These are phyloP conservation scores for Pachyuromys duprasi DNA, from an alignment of 2,797 vertebrate species.

Conservation along the genomic window DNA sequence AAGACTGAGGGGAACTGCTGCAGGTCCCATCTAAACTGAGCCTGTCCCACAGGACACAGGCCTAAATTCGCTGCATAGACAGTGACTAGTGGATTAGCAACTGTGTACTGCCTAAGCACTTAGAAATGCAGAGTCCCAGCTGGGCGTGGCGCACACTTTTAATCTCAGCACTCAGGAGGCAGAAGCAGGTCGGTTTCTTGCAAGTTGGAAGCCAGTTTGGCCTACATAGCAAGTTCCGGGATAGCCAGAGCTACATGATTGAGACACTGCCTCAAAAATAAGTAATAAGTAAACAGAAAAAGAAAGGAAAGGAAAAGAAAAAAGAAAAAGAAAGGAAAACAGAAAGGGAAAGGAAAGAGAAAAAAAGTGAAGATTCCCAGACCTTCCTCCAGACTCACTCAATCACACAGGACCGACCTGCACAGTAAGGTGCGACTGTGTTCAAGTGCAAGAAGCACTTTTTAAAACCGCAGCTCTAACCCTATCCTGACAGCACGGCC, in stretches of 20 bases:
- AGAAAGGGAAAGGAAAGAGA: background rate
- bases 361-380: background rate
- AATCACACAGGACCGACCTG: background rate
- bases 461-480: slow-evolving; percentile 13
- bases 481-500: background rate
- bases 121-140: background rate
- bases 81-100: background rate
- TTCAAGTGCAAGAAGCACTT: background rate
- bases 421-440: background rate
- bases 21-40: background rate
- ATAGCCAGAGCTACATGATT: background rate
- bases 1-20: background rate
- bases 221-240: background rate
- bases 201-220: background rate
- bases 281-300: background rate
- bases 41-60: background rate
- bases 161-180: background rate
- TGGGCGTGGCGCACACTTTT: background rate
- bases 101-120: background rate
- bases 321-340: no score
- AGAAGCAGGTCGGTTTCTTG: background rate
- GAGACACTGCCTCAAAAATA: background rate
- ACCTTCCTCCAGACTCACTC: background rate
- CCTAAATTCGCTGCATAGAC: background rate
- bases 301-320: no score